phyloP scores from a whole-genome alignment of 2,113 vertebrate genomes.

The Rhipidura dahli region DNA sequence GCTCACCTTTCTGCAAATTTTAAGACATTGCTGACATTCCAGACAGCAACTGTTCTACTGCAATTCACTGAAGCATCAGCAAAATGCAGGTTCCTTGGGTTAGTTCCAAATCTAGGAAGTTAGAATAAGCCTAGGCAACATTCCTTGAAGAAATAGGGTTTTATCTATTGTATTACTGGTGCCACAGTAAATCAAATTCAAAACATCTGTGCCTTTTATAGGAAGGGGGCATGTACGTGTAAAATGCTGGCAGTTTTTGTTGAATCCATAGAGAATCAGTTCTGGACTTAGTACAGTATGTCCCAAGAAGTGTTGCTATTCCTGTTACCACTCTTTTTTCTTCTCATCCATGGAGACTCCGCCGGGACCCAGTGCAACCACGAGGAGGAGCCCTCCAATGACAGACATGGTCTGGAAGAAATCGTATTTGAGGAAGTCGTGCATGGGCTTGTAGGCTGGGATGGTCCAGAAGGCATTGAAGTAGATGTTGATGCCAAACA shows the following conservation, averaged over 20 bases:
- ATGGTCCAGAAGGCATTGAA: conserved; percentile 98
- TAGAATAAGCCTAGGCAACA: conserved; percentile 31
- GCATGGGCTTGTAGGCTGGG: conserved; percentile 95
- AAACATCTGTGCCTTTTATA: conserved; percentile 74
- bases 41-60: conserved; percentile 23
- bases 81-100: conserved; percentile 47
- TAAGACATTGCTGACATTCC: neutral
- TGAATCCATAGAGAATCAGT: conserved; percentile 60
- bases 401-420: conserved; percentile 99
- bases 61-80: conserved; percentile 35
- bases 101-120: conserved; percentile 55
- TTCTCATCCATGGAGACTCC: conserved; percentile 99
- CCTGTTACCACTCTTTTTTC: conserved; percentile 94
- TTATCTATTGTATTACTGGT: conserved; percentile 51
- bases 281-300: conserved; percentile 44
- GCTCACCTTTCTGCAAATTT: conserved; percentile 62
- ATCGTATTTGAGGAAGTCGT: conserved; percentile 98
- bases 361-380: conserved; percentile 94
- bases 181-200: conserved; percentile 70
- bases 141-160: conserved; percentile 41
- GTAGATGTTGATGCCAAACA: conserved; percentile 94
- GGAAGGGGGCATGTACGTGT: conserved; percentile 46
- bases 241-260: conserved; percentile 69
- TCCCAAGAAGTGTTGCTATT: conserved; percentile 38
- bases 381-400: conserved; percentile 92